These are phyloP conservation scores for Nephrotoma guestfalica DNA, from an alignment of 2,888 invertebrate species.

Conservation along the genomic window DNA sequence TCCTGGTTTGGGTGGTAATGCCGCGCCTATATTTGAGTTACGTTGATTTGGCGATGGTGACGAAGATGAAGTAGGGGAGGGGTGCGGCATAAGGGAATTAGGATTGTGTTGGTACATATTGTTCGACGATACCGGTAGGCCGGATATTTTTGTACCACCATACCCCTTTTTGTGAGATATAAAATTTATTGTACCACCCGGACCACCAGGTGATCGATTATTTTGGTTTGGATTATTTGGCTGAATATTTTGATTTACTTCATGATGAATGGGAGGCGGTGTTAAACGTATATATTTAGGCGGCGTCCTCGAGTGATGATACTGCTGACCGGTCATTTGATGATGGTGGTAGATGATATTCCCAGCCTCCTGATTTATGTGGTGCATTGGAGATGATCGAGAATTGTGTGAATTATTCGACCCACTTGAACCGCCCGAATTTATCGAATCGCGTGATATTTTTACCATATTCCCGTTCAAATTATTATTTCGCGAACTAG, in stretches of 20 bases:
- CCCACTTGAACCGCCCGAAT: constrained; percentile 13
- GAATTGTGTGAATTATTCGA: constrained; percentile 13
- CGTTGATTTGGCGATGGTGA: not conserved
- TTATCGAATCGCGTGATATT: constrained; percentile 14
- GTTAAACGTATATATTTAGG: constrained; percentile 14
- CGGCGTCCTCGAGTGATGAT: constrained; percentile 13
- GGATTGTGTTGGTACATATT: not conserved
- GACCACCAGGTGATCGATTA: not conserved
- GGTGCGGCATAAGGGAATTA: constrained; percentile 2
- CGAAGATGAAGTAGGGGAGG: not conserved
- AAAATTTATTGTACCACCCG: not conserved
- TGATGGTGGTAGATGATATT: constrained; percentile 5
- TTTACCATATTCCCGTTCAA: constrained; percentile 6
- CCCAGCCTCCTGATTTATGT: constrained; percentile 11
- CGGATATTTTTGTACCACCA: constrained; percentile 2
- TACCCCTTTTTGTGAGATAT: not conserved
- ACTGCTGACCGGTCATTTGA: not conserved
- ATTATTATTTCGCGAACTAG: constrained; percentile 10
- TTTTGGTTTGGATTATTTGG: not conserved
- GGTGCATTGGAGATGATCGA: constrained; percentile 13
- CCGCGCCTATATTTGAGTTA: not conserved
- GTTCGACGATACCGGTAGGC: constrained; percentile 8
- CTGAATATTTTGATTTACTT: not conserved
- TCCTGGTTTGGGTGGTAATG: constrained; percentile 13
- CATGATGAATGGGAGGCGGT: constrained; percentile 5